phyloP scores from a whole-genome alignment of 2,888 invertebrate species.

The Platycheirus rosarum region DNA sequence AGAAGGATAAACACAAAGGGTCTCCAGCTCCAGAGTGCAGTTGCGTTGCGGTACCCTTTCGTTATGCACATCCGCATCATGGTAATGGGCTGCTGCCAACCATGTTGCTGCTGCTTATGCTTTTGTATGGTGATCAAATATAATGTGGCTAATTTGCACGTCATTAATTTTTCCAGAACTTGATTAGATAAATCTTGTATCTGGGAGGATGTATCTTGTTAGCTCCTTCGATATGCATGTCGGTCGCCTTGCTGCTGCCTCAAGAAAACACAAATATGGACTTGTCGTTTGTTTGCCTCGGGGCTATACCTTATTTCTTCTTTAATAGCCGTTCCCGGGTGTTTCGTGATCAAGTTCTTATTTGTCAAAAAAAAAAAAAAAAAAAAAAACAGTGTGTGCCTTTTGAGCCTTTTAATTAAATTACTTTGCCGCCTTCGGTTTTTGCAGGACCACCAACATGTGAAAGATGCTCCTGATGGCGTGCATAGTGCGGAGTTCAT shows the following conservation, averaged over 20 bases:
- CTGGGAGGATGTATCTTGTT: slow-evolving; percentile 65
- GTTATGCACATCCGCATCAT: slow-evolving; percentile 71
- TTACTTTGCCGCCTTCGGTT: slow-evolving; percentile 44
- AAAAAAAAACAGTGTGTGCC: no score
- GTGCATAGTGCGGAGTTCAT: background rate
- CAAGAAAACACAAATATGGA: slow-evolving; percentile 25
- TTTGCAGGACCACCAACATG: slow-evolving; percentile 54
- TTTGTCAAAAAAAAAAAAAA: no score
- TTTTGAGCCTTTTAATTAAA: slow-evolving; percentile 63
- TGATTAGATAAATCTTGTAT: slow-evolving; percentile 70
- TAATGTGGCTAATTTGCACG: slow-evolving; percentile 73
- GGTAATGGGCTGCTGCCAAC: slow-evolving; percentile 67
- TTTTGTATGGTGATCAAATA: slow-evolving; percentile 68
- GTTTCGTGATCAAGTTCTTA: slow-evolving; percentile 57
- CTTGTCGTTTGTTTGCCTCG: slow-evolving; percentile 38
- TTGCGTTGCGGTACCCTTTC: slow-evolving; percentile 69
- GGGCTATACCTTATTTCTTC: slow-evolving; percentile 23
- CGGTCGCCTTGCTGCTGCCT: slow-evolving; percentile 38
- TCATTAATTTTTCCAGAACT: slow-evolving; percentile 67
- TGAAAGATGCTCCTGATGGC: background rate
- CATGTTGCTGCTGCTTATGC: slow-evolving; percentile 65
- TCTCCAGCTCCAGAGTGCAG: slow-evolving; percentile 58
- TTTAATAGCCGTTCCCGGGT: slow-evolving; percentile 41
- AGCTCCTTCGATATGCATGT: slow-evolving; percentile 62
- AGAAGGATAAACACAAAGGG: slow-evolving; percentile 37